Evolutionary conservation across 2,888 invertebrate genomes (phyloP).

Genomic region (Zygogramma bicolorata): DNA sequence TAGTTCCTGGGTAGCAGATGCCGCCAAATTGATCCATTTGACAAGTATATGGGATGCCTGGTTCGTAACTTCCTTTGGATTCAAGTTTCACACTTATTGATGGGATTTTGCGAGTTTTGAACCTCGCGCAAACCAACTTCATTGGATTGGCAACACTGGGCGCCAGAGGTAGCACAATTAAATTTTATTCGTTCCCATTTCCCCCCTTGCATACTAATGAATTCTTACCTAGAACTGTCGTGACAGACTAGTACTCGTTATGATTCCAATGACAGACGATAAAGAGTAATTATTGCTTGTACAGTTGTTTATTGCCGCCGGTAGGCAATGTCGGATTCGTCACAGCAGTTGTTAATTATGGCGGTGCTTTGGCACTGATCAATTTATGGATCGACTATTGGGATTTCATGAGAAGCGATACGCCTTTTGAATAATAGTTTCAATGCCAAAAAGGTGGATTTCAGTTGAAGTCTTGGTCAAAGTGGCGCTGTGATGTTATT

Average conservation of each 20-base stretch:
- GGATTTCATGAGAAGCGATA: background rate
- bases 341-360: background rate
- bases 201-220: background rate
- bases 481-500: no score
- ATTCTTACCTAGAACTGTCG: background rate
- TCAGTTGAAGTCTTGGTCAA: no score
- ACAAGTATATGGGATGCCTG: no score
- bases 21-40: no score
- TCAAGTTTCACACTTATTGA: no score
- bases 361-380: slow-evolving; percentile 3
- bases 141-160: no score
- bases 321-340: background rate
- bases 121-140: no score
- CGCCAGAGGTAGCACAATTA: background rate
- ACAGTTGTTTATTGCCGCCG: background rate
- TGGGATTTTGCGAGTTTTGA: no score
- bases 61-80: no score
- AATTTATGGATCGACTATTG: background rate
- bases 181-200: slow-evolving; percentile 3
- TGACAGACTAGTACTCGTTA: slow-evolving; percentile 5
- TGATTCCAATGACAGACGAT: slow-evolving; percentile 8
- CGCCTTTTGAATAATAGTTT: background rate
- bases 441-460: no score
- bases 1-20: no score
- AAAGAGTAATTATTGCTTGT: background rate